Base-by-base conservation (phyloP, 2,888 invertebrate genomes). In the Flexamia atlantica region DNA sequence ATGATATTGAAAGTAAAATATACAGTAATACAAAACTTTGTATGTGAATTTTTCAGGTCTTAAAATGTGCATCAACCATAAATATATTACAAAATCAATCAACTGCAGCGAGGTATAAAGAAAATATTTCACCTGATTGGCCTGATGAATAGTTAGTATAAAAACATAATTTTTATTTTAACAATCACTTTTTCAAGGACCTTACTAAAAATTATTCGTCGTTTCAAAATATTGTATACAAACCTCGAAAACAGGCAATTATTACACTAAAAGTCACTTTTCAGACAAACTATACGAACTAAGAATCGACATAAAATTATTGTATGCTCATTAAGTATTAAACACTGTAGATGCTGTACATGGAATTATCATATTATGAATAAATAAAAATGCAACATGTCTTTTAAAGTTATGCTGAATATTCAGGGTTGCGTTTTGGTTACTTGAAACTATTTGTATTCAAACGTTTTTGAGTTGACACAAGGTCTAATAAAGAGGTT, bases 351-450 rank as follows among this genome's bases (percentile, higher is more conserved):
- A 64, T 30, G 64, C 64, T 64, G 64, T 64, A 64, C 64, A 64
- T 64, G 64, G 64, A 64, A 64, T 64, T 64, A 28, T 64, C 10
- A 28, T 28, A n/a, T n/a, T n/a, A 64, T 25, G 30, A 64, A 25
- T 64, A 64, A 64, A 64, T 64, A 2, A 64, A 64, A 64, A 64
- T 64, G 64, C 64, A 64, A 28, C 30, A 30, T 64, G 64, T 64
- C 64, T 64, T 64, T 64, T 28, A 64, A 25, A 64, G 64, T 25
- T 64, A 30, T 64, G 7, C 12, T 30, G 30, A 25, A 64, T 28
- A 64, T 64, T 7, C 1, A 17, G 28, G 17, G 20, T 3, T 64
- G 64, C 28, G 30, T 30, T 64, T 64, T 64, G 64, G 64, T 64
- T 14, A 9, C 30, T 28, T 30, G 28, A n/a, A n/a, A n/a, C n/a